Evolutionary conservation across 2,113 vertebrate species (phyloP).

Genomic region (Labeo rohita): DNA sequence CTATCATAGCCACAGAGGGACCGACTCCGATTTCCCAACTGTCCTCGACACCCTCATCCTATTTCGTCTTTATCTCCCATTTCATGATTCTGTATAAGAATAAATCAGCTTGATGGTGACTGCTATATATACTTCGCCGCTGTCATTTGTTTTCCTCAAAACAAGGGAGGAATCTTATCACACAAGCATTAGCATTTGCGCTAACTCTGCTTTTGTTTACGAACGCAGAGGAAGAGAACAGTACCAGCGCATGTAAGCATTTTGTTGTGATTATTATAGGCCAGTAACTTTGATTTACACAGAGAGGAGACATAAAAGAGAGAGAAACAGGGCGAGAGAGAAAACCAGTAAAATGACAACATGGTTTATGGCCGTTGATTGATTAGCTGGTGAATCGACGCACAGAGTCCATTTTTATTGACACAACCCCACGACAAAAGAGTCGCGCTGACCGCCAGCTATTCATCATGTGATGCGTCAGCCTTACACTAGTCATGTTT

Average conservation of each 20-base stretch:
- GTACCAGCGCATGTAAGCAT: constrained; percentile 5
- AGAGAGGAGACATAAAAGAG: constrained; percentile 15
- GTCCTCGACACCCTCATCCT: neutral
- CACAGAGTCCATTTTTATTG: constrained; percentile 63
- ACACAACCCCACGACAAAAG: constrained; percentile 71
- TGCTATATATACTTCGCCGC: neutral
- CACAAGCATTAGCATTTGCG: constrained; percentile 8
- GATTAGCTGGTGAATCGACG: constrained; percentile 51
- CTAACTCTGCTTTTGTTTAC: neutral
- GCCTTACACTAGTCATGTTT: constrained; percentile 12
- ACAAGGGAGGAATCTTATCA: neutral
- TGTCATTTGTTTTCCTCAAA: neutral
- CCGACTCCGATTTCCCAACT: neutral
- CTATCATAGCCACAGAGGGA: neutral
- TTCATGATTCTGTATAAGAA: constrained; percentile 1
- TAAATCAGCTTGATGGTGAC: constrained; percentile 2
- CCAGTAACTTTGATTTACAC: constrained; percentile 57
- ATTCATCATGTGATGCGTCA: constrained; percentile 39
- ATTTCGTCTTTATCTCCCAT: neutral
- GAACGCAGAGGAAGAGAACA: neutral
- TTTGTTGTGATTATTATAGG: constrained; percentile 52
- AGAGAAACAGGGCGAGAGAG: constrained; percentile 20
- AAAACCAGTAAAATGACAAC: constrained; percentile 29
- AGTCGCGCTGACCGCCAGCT: constrained; percentile 66
- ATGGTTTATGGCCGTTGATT: constrained; percentile 52